These are phyloP conservation scores for Phoenoteleia sp. DNA, from an alignment of 2,888 invertebrate genomes.

Conservation along the genomic window DNA sequence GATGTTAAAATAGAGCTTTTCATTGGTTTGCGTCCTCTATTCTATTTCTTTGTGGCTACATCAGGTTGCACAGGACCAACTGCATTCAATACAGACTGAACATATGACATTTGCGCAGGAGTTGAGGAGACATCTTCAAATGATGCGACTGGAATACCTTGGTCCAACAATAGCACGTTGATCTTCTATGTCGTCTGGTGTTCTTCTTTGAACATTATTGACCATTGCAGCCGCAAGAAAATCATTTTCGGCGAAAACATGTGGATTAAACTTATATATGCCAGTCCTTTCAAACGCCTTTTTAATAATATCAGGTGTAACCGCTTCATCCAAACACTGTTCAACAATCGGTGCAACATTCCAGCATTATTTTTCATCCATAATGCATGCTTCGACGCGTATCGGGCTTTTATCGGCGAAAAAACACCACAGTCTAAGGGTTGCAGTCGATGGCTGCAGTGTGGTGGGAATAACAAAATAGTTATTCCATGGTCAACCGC, in stretches of 20 bases:
- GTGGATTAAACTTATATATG: neutral
- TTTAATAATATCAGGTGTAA: neutral
- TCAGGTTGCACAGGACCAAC: neutral
- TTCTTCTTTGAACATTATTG: neutral
- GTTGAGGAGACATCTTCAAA: neutral
- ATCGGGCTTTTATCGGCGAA: too few species aligned
- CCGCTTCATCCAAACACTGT: neutral
- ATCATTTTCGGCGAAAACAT: neutral
- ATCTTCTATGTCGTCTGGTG: neutral
- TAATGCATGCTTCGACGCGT: neutral
- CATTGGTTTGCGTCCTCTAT: neutral
- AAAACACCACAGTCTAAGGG: too few species aligned
- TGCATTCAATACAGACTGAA: neutral
- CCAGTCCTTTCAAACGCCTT: neutral
- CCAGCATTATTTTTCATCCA: neutral
- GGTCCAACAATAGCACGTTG: constrained; percentile 8
- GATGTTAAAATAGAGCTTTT: constrained; percentile 10
- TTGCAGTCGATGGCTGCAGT: too few species aligned
- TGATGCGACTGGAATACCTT: neutral
- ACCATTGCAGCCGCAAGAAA: constrained; percentile 10
- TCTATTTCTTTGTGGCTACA: constrained; percentile 2
- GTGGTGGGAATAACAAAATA: too few species aligned
- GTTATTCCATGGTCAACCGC: too few species aligned
- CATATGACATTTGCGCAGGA: neutral
- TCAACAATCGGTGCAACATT: neutral